Conservation (phyloP, 1,140 invertebrate genomes). For the Trichonephila inaurata region DNA sequence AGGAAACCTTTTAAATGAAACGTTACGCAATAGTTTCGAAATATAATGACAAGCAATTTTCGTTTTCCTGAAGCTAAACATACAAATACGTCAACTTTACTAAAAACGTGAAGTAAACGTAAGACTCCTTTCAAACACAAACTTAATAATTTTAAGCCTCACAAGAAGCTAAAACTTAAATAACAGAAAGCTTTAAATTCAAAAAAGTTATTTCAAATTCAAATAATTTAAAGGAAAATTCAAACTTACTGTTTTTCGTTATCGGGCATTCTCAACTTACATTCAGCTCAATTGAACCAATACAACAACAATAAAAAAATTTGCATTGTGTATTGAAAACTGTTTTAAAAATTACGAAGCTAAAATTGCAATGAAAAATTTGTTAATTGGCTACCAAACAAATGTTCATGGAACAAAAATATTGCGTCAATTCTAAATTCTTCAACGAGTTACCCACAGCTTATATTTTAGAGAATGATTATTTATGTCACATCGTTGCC, state of each 20-base stretch:
- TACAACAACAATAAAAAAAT: constrained; percentile 44
- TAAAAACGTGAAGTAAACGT: no score
- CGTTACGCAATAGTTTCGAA: no score
- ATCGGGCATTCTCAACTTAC: constrained; percentile 66
- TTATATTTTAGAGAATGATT: not conserved
- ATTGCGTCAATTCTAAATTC: not conserved
- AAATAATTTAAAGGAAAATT: not conserved
- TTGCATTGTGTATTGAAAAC: not conserved
- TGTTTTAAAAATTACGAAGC: not conserved
- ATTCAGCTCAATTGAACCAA: constrained; percentile 26
- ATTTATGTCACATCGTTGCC: constrained; percentile 29
- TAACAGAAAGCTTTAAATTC: not conserved
- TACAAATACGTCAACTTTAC: no score
- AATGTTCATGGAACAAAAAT: not conserved
- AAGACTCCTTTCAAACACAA: no score
- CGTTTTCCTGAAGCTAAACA: no score
- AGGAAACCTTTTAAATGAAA: no score
- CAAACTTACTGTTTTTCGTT: constrained; percentile 70
- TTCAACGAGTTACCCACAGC: not conserved
- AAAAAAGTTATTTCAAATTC: not conserved
- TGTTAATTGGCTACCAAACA: no score
- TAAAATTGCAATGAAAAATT: not conserved
- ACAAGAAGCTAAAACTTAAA: not conserved
- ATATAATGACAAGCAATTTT: no score
- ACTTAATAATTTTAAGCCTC: no score